Base-by-base conservation (phyloP, 2,797 vertebrate species). In the Sebastes iracundus region DNA sequence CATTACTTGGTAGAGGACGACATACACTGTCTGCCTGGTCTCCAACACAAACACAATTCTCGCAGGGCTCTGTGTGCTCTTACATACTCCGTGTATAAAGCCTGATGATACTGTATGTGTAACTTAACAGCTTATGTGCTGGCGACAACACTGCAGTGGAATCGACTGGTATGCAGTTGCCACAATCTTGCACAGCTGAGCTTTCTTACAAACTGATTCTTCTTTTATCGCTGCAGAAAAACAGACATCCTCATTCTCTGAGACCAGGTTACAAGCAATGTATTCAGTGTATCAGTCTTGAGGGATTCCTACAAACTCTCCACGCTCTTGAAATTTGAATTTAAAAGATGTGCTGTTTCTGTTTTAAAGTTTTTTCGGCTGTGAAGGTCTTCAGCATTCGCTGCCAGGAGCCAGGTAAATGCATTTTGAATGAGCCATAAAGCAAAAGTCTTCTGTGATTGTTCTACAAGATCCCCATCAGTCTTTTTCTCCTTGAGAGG, bases 361-460 rank as follows among this genome's bases (percentile, higher is more conserved):
- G 8, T 42, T 65, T 38, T 18, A 14, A 33, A 16, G 6, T 42
- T 22, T 73, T 72, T 35, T 22, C 8, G 28, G 1, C 6, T 22
- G 18, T 7, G 62, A 27, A 64, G 6, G 32, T 42, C 20, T 61
- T 46, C 9, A 18, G 14, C 18, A 28, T 4, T 38, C 6, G 1
- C 22, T 58, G 53, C 25, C 38, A n/a, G 66, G 7, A 52, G 33
- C 27, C n/a, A 69, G 13, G 16, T 33, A 46, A 74, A 77, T 75
- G 49, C 13, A 61, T 72, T 82, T 75, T 63, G 7, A 84, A 75
- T 53, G 16, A 79, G 30, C 38, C 42, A 30, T 58, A 4, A 79
- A 72, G 18, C 23, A 6, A 58, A 12, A 25, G n/a, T 77, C 12
- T 52, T 52, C 5, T 7, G 16, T 46, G 9, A 49, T 58, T 66